A percentile compares a stretch with the other conserved stretches of the same genome.
These are phyloP conservation scores for Pasiphila rectangulata DNA, from an alignment of 2,888 invertebrate species.

Conservation along the genomic window DNA sequence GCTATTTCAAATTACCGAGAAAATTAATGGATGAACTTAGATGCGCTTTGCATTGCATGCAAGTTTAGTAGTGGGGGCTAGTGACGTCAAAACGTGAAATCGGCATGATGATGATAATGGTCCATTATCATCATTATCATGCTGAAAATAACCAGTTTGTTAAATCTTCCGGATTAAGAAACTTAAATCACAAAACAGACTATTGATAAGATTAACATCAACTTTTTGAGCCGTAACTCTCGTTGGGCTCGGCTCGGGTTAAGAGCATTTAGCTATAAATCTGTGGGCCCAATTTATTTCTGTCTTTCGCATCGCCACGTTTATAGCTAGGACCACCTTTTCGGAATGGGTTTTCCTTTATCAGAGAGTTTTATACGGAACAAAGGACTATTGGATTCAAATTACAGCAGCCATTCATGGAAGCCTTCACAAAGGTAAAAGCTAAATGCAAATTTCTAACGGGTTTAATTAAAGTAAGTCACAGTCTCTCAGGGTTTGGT, in stretches of 20 bases:
- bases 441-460: slow-evolving; percentile 28
- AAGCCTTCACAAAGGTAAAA: slow-evolving; percentile 37
- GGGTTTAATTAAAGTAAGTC: slow-evolving; percentile 15
- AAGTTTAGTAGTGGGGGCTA: too few relatives aligned
- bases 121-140: too few relatives aligned
- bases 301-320: slow-evolving; percentile 59
- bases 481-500: slow-evolving; percentile 1
- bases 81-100: too few relatives aligned
- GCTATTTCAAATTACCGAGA: too few relatives aligned
- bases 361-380: slow-evolving; percentile 16
- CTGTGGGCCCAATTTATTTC: slow-evolving; percentile 69
- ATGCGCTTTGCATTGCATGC: too few relatives aligned
- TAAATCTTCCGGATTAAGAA: neutral
- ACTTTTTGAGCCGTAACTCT: slow-evolving; percentile 53
- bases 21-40: too few relatives aligned
- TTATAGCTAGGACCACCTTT: slow-evolving; percentile 56
- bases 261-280: slow-evolving; percentile 78
- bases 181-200: slow-evolving; percentile 19
- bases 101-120: too few relatives aligned
- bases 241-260: slow-evolving; percentile 55
- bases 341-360: slow-evolving; percentile 39
- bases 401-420: slow-evolving; percentile 51
- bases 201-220: slow-evolving; percentile 38
- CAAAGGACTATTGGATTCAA: slow-evolving; percentile 64
- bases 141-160: neutral